These are phyloP conservation scores for Acanthosepion esculentum DNA, from an alignment of 2,888 invertebrate species.

Conservation along the genomic window DNA sequence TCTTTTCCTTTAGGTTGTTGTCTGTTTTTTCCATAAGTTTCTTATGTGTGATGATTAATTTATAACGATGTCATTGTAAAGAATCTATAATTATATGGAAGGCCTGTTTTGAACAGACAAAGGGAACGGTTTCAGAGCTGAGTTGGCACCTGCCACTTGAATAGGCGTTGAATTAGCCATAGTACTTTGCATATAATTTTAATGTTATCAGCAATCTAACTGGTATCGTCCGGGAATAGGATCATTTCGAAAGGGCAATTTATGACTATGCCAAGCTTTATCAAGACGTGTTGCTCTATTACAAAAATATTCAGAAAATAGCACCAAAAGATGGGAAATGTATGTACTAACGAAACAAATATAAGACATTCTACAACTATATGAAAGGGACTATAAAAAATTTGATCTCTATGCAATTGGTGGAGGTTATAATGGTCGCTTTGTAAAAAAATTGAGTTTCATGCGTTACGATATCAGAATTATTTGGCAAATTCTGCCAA, in stretches of 20 bases:
- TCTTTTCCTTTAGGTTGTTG: background rate
- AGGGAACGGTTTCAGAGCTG: background rate
- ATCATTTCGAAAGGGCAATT: background rate
- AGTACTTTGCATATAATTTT: background rate
- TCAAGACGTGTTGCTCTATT: background rate
- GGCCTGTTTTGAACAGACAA: slow-evolving; percentile 16
- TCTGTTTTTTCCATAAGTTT: background rate
- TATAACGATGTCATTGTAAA: slow-evolving; percentile 20
- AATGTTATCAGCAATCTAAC: background rate
- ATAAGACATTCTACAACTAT: no score
- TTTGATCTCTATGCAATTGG: no score
- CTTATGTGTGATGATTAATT: background rate
- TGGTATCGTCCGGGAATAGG: background rate
- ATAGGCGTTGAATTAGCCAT: background rate
- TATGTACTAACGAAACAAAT: no score
- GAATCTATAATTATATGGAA: slow-evolving; percentile 33
- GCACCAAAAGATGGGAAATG: no score
- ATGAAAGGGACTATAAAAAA: no score
- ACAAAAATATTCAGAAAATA: no score
- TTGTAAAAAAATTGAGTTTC: no score
- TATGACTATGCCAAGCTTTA: background rate
- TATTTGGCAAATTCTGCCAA: no score
- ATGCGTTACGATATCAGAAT: no score
- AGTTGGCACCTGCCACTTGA: background rate
- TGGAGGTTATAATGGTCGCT: no score